Percentiles rank a stretch among this genome's conserved stretches.
Conservation (phyloP, 2,797 vertebrate species). For the Sparus aurata region DNA sequence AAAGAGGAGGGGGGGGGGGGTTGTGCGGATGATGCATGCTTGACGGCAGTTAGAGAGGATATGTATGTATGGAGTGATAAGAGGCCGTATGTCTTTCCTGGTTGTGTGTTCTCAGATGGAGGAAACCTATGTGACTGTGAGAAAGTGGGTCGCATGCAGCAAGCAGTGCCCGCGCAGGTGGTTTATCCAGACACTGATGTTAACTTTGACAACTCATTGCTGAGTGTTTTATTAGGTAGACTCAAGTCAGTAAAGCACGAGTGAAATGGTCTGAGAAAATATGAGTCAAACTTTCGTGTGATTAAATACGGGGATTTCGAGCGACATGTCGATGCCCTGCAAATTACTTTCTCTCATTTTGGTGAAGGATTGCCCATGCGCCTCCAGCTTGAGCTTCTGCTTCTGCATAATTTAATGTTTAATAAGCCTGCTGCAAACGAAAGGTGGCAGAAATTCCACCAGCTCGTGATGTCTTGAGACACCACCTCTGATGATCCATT, state of each 20-base stretch:
- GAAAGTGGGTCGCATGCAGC: conserved; percentile 25
- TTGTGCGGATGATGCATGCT: conserved; percentile 9
- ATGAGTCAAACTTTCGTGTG: neutral
- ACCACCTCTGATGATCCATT: conserved; percentile 38
- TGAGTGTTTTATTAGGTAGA: conserved; percentile 27
- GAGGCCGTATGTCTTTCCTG: conserved; percentile 35
- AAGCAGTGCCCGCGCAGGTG: conserved; percentile 18
- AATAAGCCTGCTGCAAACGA: conserved; percentile 57
- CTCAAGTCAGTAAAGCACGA: neutral
- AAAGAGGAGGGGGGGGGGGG: neutral
- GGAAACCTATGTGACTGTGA: neutral
- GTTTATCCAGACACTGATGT: conserved; percentile 13
- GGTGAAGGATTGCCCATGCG: conserved; percentile 30
- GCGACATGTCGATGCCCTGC: conserved; percentile 27
- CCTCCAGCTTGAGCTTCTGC: conserved; percentile 42
- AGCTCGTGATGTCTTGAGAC: conserved; percentile 5
- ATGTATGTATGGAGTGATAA: conserved; percentile 15
- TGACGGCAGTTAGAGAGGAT: neutral
- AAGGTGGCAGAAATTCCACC: conserved; percentile 41
- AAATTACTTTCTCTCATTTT: conserved; percentile 48
- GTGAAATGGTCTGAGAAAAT: conserved; percentile 12
- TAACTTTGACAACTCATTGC: conserved; percentile 27
- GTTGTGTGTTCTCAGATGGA: conserved; percentile 15
- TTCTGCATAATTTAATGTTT: conserved; percentile 65
- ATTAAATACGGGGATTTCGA: conserved; percentile 36